Base-by-base conservation (phyloP, 2,888 invertebrate species). In the Thecocarcelia acutangulata region DNA sequence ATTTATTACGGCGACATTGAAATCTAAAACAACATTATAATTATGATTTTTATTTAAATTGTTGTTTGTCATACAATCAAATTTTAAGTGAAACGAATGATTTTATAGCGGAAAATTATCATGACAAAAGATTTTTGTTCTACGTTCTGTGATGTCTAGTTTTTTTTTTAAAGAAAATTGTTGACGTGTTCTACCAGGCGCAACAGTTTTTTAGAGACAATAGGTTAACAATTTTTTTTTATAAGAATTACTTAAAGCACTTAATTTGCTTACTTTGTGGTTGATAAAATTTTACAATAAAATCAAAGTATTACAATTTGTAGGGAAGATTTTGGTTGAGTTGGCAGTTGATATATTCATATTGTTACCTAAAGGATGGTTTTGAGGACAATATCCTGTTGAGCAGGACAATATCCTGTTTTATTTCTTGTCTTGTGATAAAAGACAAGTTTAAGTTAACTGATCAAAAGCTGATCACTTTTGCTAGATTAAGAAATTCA, bases 31-130 rank as follows among this genome's bases (percentile, higher is more conserved):
- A 33, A 66, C n/a, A 59, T 59, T 37, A 56, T 61, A 72, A 78
- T 70, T 68, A 59, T 68, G 33, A 28, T 69, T 69, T 46, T 54
- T 37, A 15, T 72, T 78, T 24, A 73, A 72, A 78, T 78, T 44
- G 50, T 48, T 64, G 54, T 64, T 50, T 70, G 70, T 77, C 77
- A 70, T 64, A 64, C 69, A 63, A 70, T 19, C 37, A 21, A 46
- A 46, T 54, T 33, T 63, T 33, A 17, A 56, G 56, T 56, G 56
- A 58, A 70, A 58, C 70, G 21, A 66, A 48, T 50, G 54, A 61
- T 56, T 64, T 78, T 28, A 64, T n/a, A 70, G 72, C 78, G 66
- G 72, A 78, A 79, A 79, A 73, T 73, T 79, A 68, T 66, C 46
- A 68, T 73, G 78, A 69, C 54, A 59, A 78, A 63, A 63, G 50